A percentile compares a stretch with the other conserved stretches of the same genome.
Conservation (phyloP, 2,113 vertebrate species). For the Procavia capensis region DNA sequence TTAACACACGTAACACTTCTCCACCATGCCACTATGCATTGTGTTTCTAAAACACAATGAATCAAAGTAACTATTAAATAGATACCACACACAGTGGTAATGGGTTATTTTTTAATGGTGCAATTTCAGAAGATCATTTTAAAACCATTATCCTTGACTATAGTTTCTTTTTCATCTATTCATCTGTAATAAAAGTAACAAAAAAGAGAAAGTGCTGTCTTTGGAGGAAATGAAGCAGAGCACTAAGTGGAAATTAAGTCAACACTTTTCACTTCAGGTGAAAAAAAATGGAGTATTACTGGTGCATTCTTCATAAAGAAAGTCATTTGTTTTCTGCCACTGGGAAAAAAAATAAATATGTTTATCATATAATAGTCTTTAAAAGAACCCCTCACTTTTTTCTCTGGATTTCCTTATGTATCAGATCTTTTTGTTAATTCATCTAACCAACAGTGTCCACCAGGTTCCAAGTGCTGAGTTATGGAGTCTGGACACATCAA, state of each 20-base stretch:
- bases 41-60: too few relatives aligned
- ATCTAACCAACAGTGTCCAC: not conserved
- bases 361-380: not conserved
- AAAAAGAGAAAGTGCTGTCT: not conserved
- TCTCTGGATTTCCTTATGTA: not conserved
- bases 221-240: not conserved
- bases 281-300: not conserved
- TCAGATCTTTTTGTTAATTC: not conserved
- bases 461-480: not conserved
- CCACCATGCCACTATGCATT: too few relatives aligned
- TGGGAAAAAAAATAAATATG: not conserved
- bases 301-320: not conserved
- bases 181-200: not conserved
- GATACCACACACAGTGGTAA: not conserved
- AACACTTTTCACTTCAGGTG: not conserved
- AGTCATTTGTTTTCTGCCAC: not conserved
- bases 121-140: not conserved
- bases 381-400: not conserved
- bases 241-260: not conserved
- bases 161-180: conserved; percentile 3
- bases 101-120: not conserved
- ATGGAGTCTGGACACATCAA: not conserved
- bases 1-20: too few relatives aligned
- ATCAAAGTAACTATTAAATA: not conserved
- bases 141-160: not conserved